Conservation (phyloP, 2,888 invertebrate species). For the Perizoma affinitatum region DNA sequence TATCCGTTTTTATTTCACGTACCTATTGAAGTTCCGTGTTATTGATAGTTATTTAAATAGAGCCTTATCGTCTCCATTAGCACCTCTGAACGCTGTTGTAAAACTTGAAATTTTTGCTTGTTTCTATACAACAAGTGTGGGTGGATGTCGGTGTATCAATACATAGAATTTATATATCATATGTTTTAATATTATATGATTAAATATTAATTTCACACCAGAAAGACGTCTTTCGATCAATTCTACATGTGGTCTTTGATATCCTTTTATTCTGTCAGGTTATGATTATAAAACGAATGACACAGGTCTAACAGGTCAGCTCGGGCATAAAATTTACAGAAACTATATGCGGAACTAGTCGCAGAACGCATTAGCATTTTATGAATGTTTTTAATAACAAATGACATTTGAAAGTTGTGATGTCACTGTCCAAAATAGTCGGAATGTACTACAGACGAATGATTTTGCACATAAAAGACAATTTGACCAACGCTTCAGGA, state of each 20-base stretch:
- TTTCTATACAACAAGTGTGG: neutral
- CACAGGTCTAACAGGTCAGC: conserved; percentile 55
- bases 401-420: conserved; percentile 70
- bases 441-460: conserved; percentile 25
- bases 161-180: no score
- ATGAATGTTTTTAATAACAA: conserved; percentile 66
- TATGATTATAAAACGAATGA: conserved; percentile 68
- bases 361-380: conserved; percentile 74
- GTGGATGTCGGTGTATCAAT: no score
- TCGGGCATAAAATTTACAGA: conserved; percentile 68
- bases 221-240: no score
- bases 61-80: conserved; percentile 64
- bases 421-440: conserved; percentile 49
- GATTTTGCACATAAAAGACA: conserved; percentile 29
- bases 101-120: conserved; percentile 32
- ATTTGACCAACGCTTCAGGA: neutral
- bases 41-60: conserved; percentile 54
- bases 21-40: conserved; percentile 47
- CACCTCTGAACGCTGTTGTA: conserved; percentile 51
- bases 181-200: no score
- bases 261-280: conserved; percentile 58
- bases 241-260: conserved; percentile 20
- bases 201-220: no score
- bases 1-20: conserved; percentile 70
- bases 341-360: conserved; percentile 70